A percentile compares a stretch with the other conserved stretches of the same genome.
Evolutionary conservation across 1,140 invertebrate genomes (phyloP).

Genomic region (Caerostris extrusa): DNA sequence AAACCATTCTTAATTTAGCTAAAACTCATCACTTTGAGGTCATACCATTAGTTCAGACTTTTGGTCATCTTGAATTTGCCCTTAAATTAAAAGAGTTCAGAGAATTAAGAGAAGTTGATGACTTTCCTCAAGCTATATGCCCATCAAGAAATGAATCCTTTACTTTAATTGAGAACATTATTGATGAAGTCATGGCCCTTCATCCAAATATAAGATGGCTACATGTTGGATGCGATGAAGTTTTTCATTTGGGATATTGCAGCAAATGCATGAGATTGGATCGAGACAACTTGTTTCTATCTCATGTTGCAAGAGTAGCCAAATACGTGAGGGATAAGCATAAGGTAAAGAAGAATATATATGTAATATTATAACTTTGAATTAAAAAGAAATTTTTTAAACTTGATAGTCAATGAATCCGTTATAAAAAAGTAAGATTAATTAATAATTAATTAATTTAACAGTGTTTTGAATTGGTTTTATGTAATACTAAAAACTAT

Average conservation of each 20-base stretch:
- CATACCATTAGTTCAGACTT: conserved; percentile 96
- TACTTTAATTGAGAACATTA: conserved; percentile 88
- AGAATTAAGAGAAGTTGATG: conserved; percentile 88
- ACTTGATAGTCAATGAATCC: no score
- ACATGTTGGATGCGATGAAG: conserved; percentile 86
- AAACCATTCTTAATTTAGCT: conserved; percentile 85
- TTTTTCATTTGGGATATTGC: conserved; percentile 90
- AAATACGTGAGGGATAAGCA: conserved; percentile 81
- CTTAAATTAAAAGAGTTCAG: conserved; percentile 90
- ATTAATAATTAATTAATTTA: no score
- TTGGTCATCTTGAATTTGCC: conserved; percentile 96
- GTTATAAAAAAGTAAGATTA: no score
- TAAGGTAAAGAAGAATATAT: conserved; percentile 74
- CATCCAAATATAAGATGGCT: conserved; percentile 82
- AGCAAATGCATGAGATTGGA: conserved; percentile 85
- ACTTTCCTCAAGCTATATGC: conserved; percentile 91
- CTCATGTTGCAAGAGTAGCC: conserved; percentile 85
- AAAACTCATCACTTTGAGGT: conserved; percentile 88
- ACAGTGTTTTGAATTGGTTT: no score
- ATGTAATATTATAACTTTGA: background rate
- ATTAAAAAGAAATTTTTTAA: no score
- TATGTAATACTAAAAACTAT: no score
- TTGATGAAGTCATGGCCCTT: conserved; percentile 88
- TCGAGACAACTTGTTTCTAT: conserved; percentile 86
- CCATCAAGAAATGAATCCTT: conserved; percentile 89